These are phyloP conservation scores for Anorthoa munda DNA, from an alignment of 2,888 invertebrate species.

Conservation along the genomic window DNA sequence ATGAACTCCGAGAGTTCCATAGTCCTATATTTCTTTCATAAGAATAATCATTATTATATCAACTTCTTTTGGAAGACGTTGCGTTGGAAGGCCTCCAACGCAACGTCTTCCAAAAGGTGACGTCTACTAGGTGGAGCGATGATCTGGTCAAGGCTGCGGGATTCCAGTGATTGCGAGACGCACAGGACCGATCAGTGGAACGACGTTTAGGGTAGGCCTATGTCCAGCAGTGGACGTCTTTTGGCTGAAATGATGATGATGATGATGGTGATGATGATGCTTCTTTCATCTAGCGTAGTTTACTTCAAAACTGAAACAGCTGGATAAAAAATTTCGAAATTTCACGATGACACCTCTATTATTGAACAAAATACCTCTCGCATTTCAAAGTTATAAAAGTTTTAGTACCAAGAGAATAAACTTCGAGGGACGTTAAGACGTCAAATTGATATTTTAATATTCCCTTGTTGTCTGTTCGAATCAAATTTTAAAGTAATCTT, in stretches of 20 bases:
- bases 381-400: conserved; percentile 72
- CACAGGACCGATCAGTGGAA: too few species aligned
- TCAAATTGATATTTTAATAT: conserved; percentile 81
- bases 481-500: conserved; percentile 76
- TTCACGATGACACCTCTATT: conserved; percentile 64
- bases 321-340: conserved; percentile 36
- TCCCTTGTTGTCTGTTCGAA: conserved; percentile 72
- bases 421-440: conserved; percentile 67
- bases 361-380: conserved; percentile 64
- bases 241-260: too few species aligned
- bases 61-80: too few species aligned
- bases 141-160: too few species aligned
- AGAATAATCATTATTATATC: too few species aligned
- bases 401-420: conserved; percentile 66
- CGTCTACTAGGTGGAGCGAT: too few species aligned
- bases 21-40: not conserved
- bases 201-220: too few species aligned
- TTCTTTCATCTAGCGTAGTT: conserved; percentile 2
- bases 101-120: too few species aligned
- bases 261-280: too few species aligned
- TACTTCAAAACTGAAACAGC: conserved; percentile 19
- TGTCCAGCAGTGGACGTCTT: too few species aligned
- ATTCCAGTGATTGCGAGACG: too few species aligned
- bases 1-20: not conserved
- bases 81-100: too few species aligned